Conservation (phyloP, 2,113 vertebrate species). For the Mesembrinibis cayennensis region DNA sequence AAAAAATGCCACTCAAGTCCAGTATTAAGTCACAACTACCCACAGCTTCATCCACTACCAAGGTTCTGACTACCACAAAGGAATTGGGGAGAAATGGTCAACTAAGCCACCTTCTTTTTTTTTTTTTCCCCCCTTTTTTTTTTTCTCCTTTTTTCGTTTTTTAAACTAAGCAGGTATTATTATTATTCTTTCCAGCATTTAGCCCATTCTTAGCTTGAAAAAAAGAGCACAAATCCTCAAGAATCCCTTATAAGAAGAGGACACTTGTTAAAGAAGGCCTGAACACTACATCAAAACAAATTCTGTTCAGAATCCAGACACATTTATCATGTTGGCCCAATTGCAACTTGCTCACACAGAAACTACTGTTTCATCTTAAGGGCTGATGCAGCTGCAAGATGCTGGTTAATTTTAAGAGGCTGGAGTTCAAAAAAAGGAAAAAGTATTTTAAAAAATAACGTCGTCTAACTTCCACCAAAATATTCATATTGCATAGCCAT, state of each 20-base stretch:
- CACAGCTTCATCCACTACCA: background rate
- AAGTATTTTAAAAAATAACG: background rate
- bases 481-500: background rate
- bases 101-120: background rate
- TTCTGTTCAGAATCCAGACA: background rate
- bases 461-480: background rate
- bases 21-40: background rate
- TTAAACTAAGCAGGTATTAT: background rate
- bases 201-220: background rate
- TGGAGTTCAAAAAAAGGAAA: background rate
- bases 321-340: background rate
- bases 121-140: rapidly evolving
- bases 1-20: background rate
- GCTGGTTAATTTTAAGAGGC: background rate
- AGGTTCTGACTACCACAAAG: background rate
- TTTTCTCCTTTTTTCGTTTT: background rate
- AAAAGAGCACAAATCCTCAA: background rate
- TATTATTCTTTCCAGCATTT: background rate
- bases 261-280: background rate
- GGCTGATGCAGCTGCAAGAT: background rate
- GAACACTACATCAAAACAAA: background rate
- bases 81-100: background rate
- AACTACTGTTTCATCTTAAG: background rate
- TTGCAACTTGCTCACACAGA: background rate
- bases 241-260: background rate